Evolutionary conservation across 2,888 invertebrate genomes (phyloP), one percentile per base, ranked within the genome.

Genomic region (Panorpa germanica): DNA sequence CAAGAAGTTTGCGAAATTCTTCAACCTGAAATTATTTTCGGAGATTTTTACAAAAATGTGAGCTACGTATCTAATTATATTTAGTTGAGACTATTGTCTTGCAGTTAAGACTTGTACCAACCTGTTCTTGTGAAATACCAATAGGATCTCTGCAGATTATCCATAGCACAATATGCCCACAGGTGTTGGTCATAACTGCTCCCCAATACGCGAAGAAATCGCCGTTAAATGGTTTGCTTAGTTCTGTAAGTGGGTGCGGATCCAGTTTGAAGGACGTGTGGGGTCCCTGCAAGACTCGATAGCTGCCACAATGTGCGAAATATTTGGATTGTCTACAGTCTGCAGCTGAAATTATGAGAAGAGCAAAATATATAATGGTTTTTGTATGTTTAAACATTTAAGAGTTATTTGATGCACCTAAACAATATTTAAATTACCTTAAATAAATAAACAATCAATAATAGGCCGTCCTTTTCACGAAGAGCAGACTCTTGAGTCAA

Each of bases 121-220:
- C 70, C 59, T 75, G 73, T 16, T 61, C 59, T 4, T 49, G 43
- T 4, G 68, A 60, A 16, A 72, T 63, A 38, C 56, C 63, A 16
- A 69, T 48, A 0, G 66, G 61, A 30, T 49, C 48, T 34, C 73
- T 53, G 2, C 65, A 60, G n/a, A 74, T 52, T 5, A 73, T 37
- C 74, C 74, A 75, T 13, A 66, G 48, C 15, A 70, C 53, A 1
- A 51, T 50, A 37, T 58, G 58, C 1, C 53, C 43, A 10, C 61
- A 60, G 4, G 45, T 45, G 2, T 47, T 47, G 0, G 61, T 62
- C 2, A 45, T 47, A 25, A 71, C 45, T 9, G 53, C 55, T 2
- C 73, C 73, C 61, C 67, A 67, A 40, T 74, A 75, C 2, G 68
- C 37, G 37, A 70, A 69, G 43, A 70, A 75, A 45, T 73, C 71